These are phyloP conservation scores for Girardinichthys multiradiatus DNA, from an alignment of 2,113 vertebrate species.

Conservation along the genomic window DNA sequence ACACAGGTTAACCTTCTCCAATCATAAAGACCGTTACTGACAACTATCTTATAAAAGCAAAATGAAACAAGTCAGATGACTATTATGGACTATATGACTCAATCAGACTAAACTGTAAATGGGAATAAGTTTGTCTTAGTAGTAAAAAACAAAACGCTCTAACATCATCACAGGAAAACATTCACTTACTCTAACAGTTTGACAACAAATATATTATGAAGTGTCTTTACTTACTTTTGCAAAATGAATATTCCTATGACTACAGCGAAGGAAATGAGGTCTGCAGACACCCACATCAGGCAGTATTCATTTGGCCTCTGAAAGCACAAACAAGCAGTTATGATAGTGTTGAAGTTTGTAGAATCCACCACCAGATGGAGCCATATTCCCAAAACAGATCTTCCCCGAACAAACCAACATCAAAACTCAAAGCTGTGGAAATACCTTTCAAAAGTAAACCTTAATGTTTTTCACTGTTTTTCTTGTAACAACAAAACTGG, in stretches of 20 bases:
- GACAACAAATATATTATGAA: neutral
- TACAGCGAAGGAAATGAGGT: conserved; percentile 90
- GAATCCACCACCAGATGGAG: conserved; percentile 58
- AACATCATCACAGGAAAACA: neutral
- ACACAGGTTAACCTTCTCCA: too few species aligned
- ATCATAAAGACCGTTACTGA: too few species aligned
- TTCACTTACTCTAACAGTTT: conserved; percentile 3
- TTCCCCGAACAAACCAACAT: neutral
- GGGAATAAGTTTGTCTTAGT: neutral
- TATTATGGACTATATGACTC: too few species aligned
- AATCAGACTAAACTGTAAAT: neutral
- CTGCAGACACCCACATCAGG: conserved; percentile 91
- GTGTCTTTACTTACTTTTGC: conserved; percentile 91
- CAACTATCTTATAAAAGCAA: too few species aligned
- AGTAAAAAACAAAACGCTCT: too few species aligned
- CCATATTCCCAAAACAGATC: neutral
- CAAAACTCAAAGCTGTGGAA: too few species aligned
- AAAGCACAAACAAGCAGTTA: conserved; percentile 39
- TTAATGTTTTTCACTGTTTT: too few species aligned
- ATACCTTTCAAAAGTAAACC: too few species aligned
- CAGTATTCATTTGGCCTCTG: conserved; percentile 91
- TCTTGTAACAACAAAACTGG: too few species aligned
- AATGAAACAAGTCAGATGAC: too few species aligned
- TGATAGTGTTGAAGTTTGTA: neutral
- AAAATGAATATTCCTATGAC: conserved; percentile 94